phyloP scores from a whole-genome alignment of 2,888 invertebrate genomes.

The Cephalotes varians region DNA sequence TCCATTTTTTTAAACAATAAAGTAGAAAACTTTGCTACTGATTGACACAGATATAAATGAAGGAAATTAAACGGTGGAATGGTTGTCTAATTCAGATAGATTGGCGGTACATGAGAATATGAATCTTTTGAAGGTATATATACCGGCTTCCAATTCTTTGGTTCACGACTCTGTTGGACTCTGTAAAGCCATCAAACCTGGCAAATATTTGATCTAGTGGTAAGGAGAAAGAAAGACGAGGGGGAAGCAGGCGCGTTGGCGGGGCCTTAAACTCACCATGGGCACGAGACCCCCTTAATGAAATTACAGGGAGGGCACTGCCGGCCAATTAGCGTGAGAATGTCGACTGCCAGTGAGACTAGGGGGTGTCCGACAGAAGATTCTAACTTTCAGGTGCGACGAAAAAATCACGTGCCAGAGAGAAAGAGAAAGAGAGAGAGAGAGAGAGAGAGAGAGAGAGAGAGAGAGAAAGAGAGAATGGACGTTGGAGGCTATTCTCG shows the following conservation, averaged over 20 bases:
- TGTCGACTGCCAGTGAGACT: constrained; percentile 75
- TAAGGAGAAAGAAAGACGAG: constrained; percentile 35
- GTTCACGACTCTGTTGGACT: constrained; percentile 66
- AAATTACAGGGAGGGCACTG: constrained; percentile 83
- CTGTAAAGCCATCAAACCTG: constrained; percentile 74
- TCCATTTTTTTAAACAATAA: neutral
- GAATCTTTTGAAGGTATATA: constrained; percentile 57
- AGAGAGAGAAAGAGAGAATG: constrained; percentile 42
- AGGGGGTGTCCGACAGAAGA: constrained; percentile 75
- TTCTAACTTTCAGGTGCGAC: constrained; percentile 57
- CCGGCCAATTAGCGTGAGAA: constrained; percentile 84
- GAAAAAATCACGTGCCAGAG: constrained; percentile 25
- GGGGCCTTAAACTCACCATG: constrained; percentile 71
- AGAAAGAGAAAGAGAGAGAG: constrained; percentile 31
- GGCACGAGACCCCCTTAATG: constrained; percentile 84
- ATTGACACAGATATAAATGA: neutral
- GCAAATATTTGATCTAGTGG: constrained; percentile 79
- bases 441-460: constrained; percentile 41
- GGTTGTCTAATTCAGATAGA: constrained; percentile 14
- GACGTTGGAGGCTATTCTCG: constrained; percentile 67
- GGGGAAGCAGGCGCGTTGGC: constrained; percentile 65
- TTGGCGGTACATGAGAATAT: constrained; percentile 57
- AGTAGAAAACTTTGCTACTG: neutral
- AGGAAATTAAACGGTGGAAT: neutral
- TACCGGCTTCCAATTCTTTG: constrained; percentile 64